These are phyloP conservation scores for Gonocerus acuteangulatus DNA, from an alignment of 2,888 invertebrate genomes.

Conservation along the genomic window DNA sequence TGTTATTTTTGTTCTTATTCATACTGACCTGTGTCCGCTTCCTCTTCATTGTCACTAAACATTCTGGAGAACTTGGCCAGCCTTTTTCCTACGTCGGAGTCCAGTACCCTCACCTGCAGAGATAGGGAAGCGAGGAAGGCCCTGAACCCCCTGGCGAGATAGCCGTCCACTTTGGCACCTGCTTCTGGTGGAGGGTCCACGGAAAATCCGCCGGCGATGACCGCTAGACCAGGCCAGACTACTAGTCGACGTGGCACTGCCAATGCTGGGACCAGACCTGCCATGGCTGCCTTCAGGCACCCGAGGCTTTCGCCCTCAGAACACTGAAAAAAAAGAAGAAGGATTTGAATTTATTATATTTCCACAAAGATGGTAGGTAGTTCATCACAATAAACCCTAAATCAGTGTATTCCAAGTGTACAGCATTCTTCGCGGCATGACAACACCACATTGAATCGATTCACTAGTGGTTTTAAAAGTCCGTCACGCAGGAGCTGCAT, in stretches of 20 bases:
- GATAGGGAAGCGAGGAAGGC: conserved; percentile 27
- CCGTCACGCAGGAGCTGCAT: too few relatives aligned
- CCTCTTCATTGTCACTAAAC: neutral
- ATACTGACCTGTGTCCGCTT: too few relatives aligned
- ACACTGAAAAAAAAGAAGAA: conserved; percentile 25
- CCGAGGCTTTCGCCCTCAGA: conserved; percentile 12
- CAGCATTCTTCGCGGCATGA: too few relatives aligned
- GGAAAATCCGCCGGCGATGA: conserved; percentile 24
- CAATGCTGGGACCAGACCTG: conserved; percentile 26
- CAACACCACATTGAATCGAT: too few relatives aligned
- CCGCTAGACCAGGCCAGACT: conserved; percentile 26
- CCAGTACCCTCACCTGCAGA: conserved; percentile 26
- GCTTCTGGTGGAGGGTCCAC: neutral
- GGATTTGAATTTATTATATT: neutral
- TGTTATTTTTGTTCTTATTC: too few relatives aligned
- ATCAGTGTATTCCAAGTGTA: too few relatives aligned
- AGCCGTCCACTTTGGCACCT: conserved; percentile 5
- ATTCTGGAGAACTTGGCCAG: conserved; percentile 12
- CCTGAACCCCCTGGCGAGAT: conserved; percentile 25
- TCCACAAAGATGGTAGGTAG: neutral
- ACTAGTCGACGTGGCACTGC: conserved; percentile 14
- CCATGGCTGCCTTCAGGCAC: conserved; percentile 21
- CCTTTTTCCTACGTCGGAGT: conserved; percentile 22
- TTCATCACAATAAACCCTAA: too few relatives aligned
- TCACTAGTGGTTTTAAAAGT: too few relatives aligned